Conservation (phyloP, 2,888 invertebrate genomes). For the Boloria selene region DNA sequence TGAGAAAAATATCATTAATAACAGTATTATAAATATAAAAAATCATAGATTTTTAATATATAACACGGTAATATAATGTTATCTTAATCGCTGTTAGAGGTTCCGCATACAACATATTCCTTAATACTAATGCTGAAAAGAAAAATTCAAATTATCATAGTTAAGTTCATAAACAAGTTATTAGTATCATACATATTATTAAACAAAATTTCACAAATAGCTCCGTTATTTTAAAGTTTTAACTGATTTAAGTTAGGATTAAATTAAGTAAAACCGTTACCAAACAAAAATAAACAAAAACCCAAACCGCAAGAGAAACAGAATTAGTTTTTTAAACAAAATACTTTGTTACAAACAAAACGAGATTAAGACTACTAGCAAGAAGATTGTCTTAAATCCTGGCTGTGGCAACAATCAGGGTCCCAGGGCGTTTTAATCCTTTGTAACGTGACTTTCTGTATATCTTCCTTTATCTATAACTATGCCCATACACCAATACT, state of each 20-base stretch:
- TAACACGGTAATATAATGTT: slow-evolving; percentile 20
- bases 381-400: slow-evolving; percentile 31
- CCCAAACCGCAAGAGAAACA: slow-evolving; percentile 22
- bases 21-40: slow-evolving; percentile 39
- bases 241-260: slow-evolving; percentile 29
- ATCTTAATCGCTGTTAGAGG: slow-evolving; percentile 15
- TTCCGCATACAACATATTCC: neutral
- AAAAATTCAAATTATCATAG: neutral
- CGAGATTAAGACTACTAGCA: slow-evolving; percentile 40
- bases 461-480: slow-evolving; percentile 13
- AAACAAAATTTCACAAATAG: neutral
- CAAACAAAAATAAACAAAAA: slow-evolving; percentile 30
- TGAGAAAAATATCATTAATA: slow-evolving; percentile 71
- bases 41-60: slow-evolving; percentile 11
- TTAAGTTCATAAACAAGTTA: neutral
- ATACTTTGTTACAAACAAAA: slow-evolving; percentile 40
- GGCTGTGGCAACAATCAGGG: slow-evolving; percentile 20
- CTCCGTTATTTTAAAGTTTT: slow-evolving; percentile 10
- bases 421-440: slow-evolving; percentile 23
- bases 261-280: slow-evolving; percentile 38
- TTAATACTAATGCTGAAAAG: slow-evolving; percentile 12
- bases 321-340: slow-evolving; percentile 30
- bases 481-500: slow-evolving; percentile 13
- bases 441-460: slow-evolving; percentile 22
- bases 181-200: neutral